These are phyloP conservation scores for Champsocephalus esox DNA, from an alignment of 2,797 vertebrate genomes.

Conservation along the genomic window DNA sequence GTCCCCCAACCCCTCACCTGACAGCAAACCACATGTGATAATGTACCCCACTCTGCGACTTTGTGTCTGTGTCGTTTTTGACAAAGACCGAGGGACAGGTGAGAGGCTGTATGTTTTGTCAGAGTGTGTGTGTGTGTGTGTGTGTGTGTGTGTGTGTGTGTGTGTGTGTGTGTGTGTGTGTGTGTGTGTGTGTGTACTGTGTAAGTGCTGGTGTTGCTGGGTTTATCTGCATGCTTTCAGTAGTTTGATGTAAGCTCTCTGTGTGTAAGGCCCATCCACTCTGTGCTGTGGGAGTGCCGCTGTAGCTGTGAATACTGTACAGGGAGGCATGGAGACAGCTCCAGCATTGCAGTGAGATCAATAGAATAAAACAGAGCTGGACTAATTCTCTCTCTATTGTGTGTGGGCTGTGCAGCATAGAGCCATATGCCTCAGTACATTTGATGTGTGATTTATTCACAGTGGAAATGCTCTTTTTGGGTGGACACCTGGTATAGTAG, in stretches of 20 bases:
- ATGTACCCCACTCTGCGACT: slow-evolving; percentile 53
- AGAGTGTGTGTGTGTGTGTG: no score
- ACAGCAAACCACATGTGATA: slow-evolving; percentile 70
- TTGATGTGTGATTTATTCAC: slow-evolving; percentile 34
- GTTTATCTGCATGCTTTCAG: slow-evolving; percentile 10
- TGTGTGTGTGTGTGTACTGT: not conserved
- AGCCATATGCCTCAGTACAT: slow-evolving; percentile 22
- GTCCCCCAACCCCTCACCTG: slow-evolving; percentile 65
- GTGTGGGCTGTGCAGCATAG: slow-evolving; percentile 32
- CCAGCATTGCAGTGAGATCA: slow-evolving; percentile 62
- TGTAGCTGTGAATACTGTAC: slow-evolving; percentile 52
- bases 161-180: no score
- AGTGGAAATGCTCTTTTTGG: slow-evolving; percentile 26
- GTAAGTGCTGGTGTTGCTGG: slow-evolving; percentile 10
- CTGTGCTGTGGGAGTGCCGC: slow-evolving; percentile 22
- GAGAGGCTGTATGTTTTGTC: not conserved
- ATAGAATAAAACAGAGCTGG: slow-evolving; percentile 55
- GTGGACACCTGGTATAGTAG: not conserved
- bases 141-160: no score
- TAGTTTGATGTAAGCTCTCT: slow-evolving; percentile 18
- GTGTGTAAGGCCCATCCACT: slow-evolving; percentile 30
- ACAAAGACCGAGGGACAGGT: not conserved
- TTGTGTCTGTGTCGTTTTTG: slow-evolving; percentile 18
- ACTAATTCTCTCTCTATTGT: slow-evolving; percentile 49
- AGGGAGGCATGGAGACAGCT: slow-evolving; percentile 40